phyloP scores from a whole-genome alignment of 2,797 vertebrate species.

The Hemitrygon akajei region DNA sequence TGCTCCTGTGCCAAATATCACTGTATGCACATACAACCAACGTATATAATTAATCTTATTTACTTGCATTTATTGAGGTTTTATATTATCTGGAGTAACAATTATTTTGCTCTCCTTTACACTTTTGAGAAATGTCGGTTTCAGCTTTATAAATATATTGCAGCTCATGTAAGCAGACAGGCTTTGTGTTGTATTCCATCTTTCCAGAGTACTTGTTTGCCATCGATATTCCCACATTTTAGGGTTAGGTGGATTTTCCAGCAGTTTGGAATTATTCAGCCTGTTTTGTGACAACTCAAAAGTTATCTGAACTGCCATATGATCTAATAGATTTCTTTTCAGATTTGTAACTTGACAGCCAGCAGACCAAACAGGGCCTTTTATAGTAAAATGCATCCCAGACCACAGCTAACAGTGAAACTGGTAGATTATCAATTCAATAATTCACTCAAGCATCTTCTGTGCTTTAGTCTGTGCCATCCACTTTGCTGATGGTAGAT shows the following conservation, averaged over 20 bases:
- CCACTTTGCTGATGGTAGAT: too few relatives aligned
- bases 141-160: too few relatives aligned
- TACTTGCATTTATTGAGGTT: too few relatives aligned
- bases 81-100: too few relatives aligned
- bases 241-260: neutral
- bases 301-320: neutral
- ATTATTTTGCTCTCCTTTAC: too few relatives aligned
- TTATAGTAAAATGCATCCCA: neutral
- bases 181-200: too few relatives aligned
- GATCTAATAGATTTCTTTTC: neutral
- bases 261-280: neutral
- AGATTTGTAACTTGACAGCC: neutral
- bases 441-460: neutral
- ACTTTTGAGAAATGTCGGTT: too few relatives aligned
- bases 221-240: neutral
- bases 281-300: neutral
- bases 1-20: too few relatives aligned
- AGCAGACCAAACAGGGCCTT: neutral
- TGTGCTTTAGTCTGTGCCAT: neutral
- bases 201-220: too few relatives aligned
- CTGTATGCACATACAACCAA: too few relatives aligned
- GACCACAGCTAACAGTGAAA: neutral
- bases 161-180: too few relatives aligned
- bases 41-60: too few relatives aligned
- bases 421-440: neutral